These are phyloP conservation scores for Melanaphis sacchari DNA, from an alignment of 1,140 invertebrate genomes.

Conservation along the genomic window DNA sequence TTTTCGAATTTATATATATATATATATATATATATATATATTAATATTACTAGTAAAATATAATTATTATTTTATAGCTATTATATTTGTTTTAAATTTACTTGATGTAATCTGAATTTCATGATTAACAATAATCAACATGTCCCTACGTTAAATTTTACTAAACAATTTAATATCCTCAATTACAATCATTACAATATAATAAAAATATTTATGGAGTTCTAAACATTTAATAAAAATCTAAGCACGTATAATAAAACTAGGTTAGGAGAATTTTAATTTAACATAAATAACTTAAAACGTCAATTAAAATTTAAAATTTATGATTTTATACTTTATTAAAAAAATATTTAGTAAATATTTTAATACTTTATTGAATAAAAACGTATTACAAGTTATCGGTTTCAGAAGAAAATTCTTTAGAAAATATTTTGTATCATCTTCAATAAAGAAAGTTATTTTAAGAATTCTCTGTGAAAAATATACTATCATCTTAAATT, in stretches of 20 bases:
- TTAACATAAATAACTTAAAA: background rate
- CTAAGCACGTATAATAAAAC: background rate
- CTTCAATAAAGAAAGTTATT: slow-evolving; percentile 1
- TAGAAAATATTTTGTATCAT: background rate
- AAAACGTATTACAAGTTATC: background rate
- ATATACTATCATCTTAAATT: background rate
- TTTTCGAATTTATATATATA: too few species aligned
- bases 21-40: too few species aligned
- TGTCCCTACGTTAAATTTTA: too few species aligned
- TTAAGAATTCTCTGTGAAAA: background rate
- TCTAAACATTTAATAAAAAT: background rate
- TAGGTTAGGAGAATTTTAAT: background rate
- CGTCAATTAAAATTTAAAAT: background rate
- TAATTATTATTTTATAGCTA: too few species aligned
- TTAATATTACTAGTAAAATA: too few species aligned
- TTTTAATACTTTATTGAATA: background rate
- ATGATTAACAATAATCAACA: too few species aligned
- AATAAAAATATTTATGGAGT: too few species aligned
- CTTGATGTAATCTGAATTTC: too few species aligned
- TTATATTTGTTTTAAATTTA: too few species aligned
- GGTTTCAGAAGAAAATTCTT: slow-evolving; percentile 9
- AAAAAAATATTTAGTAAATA: background rate
- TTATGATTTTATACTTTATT: background rate
- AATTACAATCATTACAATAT: too few species aligned
- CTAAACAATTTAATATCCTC: too few species aligned